phyloP scores from a whole-genome alignment of 2,888 invertebrate genomes.

The Epinotia nisella region DNA sequence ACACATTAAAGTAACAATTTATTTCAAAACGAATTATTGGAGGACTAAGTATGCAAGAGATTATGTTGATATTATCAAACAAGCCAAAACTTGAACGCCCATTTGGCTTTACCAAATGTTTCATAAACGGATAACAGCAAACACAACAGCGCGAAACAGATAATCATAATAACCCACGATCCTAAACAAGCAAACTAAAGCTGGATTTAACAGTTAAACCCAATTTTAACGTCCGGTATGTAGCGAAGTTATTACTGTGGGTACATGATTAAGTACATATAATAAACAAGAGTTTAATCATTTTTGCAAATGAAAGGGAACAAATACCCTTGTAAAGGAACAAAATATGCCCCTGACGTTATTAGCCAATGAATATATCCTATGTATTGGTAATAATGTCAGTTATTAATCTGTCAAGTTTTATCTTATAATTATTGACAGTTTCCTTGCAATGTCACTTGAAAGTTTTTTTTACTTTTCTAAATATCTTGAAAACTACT shows the following conservation, averaged over 20 bases:
- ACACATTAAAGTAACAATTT: too few relatives aligned
- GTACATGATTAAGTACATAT: conserved; percentile 4
- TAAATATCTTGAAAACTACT: too few relatives aligned
- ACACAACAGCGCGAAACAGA: conserved; percentile 45
- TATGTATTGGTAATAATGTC: too few relatives aligned
- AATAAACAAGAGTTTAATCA: conserved; percentile 8
- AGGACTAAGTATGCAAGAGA: conserved; percentile 8
- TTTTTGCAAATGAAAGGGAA: not conserved
- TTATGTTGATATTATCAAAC: conserved; percentile 16
- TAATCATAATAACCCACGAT: conserved; percentile 45
- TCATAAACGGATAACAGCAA: conserved; percentile 29
- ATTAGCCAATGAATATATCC: too few relatives aligned
- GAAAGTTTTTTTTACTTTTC: too few relatives aligned
- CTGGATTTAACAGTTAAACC: conserved; percentile 50
- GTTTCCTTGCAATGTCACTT: too few relatives aligned
- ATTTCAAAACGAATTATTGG: too few relatives aligned
- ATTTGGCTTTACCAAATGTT: conserved; percentile 30
- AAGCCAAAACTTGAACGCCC: conserved; percentile 11
- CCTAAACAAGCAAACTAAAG: conserved; percentile 55
- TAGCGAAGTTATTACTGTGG: conserved; percentile 34
- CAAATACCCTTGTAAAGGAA: too few relatives aligned
- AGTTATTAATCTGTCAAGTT: too few relatives aligned
- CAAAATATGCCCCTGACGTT: too few relatives aligned
- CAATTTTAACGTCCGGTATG: conserved; percentile 34
- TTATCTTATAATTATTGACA: too few relatives aligned